These are phyloP conservation scores for Trachythela sp. DNA, from an alignment of 64 coral and sea anemone genomes.

Conservation along the genomic window DNA sequence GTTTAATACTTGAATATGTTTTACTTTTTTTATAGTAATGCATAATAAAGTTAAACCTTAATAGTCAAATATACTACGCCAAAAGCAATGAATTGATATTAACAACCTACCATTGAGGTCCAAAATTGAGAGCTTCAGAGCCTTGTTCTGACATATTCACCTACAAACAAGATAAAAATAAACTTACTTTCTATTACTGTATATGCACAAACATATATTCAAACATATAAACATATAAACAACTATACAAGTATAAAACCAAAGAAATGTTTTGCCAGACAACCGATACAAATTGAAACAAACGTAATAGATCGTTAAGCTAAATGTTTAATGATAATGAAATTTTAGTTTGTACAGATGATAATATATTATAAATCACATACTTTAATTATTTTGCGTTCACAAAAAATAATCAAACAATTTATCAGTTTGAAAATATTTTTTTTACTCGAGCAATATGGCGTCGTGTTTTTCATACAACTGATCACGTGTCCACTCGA, in stretches of 20 bases:
- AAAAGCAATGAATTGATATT: too few species aligned
- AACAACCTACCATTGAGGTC: not conserved
- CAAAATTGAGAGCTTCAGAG: not conserved
- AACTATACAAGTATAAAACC: too few species aligned
- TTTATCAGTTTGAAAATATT: not conserved
- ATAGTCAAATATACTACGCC: too few species aligned
- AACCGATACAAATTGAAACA: too few species aligned
- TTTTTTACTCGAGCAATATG: not conserved
- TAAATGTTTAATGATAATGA: not conserved
- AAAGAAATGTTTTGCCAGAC: too few species aligned
- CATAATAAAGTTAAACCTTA: too few species aligned
- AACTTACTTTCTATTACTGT: too few species aligned
- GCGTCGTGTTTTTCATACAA: not conserved
- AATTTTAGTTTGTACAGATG: not conserved
- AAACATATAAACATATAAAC: too few species aligned
- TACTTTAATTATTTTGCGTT: not conserved
- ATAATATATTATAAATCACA: not conserved
- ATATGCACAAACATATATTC: too few species aligned
- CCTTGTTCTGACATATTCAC: not conserved
- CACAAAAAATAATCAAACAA: not conserved
- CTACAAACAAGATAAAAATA: not conserved
- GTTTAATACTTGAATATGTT: too few species aligned
- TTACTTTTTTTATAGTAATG: too few species aligned
- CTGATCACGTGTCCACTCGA: not conserved
- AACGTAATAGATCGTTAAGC: too few species aligned